These are phyloP conservation scores for Blastomussa wellsi DNA, from an alignment of 92 coral and sea anemone genomes.

Conservation along the genomic window DNA sequence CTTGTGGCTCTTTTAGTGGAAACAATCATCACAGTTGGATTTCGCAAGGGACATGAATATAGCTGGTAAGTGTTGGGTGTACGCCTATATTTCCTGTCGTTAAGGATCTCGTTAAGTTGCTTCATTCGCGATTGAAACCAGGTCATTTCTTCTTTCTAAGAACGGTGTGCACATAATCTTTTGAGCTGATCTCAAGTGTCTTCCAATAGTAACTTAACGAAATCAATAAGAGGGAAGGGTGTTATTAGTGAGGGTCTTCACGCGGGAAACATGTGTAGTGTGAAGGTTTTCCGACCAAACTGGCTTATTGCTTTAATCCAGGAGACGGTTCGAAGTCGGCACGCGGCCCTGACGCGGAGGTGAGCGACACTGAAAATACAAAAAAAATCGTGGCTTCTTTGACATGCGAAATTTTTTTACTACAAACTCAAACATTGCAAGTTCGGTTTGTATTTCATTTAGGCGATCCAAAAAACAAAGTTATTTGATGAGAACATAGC, in stretches of 20 bases:
- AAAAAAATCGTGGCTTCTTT: background rate
- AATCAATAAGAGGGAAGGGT: slow-evolving; percentile 1
- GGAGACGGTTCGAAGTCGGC: background rate
- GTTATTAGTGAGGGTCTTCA: background rate
- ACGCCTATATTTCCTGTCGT: no score
- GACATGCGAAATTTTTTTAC: slow-evolving; percentile 22
- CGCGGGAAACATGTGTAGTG: background rate
- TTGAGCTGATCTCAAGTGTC: background rate
- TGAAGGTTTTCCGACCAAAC: no score
- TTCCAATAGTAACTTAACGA: slow-evolving; percentile 7
- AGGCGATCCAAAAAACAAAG: background rate
- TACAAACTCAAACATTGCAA: slow-evolving; percentile 11
- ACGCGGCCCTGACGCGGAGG: background rate
- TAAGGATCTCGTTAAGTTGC: no score
- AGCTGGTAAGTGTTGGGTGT: slow-evolving; percentile 97
- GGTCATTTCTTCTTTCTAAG: background rate
- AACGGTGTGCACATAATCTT: background rate
- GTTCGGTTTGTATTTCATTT: slow-evolving; percentile 36
- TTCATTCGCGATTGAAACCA: no score
- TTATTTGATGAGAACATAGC: background rate
- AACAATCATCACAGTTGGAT: slow-evolving; percentile 80
- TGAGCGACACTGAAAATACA: background rate
- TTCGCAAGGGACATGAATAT: slow-evolving; percentile 90
- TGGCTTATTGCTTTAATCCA: background rate
- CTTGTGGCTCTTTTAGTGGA: slow-evolving; percentile 73